Evolutionary conservation across 2,113 vertebrate species (phyloP), one percentile per base, ranked within the genome.

Genomic region (Aspidoscelis tigris): DNA sequence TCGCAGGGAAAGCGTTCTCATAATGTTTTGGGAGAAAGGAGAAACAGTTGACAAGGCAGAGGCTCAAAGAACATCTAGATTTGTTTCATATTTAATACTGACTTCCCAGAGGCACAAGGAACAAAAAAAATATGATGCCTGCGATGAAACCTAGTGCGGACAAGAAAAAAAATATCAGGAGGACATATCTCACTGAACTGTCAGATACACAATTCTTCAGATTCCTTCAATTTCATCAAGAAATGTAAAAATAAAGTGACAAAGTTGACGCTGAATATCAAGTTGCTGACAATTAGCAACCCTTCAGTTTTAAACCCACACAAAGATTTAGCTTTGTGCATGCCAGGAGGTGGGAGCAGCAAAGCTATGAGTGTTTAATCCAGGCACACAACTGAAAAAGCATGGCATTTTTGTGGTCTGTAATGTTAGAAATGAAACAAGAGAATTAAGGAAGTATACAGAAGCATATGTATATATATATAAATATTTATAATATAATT

Each of bases 401-500:
- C 91, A 90, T 74, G 84, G 86, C 64, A 90, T 90, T 90, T 92
- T 90, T 88, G 84, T 89, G 83, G 92, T 92, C 87, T 90, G 88
- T 91, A 95, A 94, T 41, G 93, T 94, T 96, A 96, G 93, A 95
- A 95, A 94, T 91, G 90, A 89, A 92, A 93, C 94, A 93, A 93
- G 94, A 76, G 88, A 90, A 93, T 90, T 93, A 86, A 86, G 89
- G 85, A 89, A 92, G 80, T 95, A 94, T 93, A 92, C 95, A 95
- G 93, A 95, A 94, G 94, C 94, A 92, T 95, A 89, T 94, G 88
- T 89, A 92, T 93, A 64, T 91, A 89, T 95, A 94, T 95, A 96
- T 95, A 96, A 96, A 96, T 96, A 95, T 96, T 94, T 95, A 95
- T 95, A 94, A 91, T 88, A 96, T 96, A 94, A 96, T 96, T 96